These are phyloP conservation scores for Micoletzkya japonica DNA, from an alignment of 2,888 invertebrate species.

Conservation along the genomic window DNA sequence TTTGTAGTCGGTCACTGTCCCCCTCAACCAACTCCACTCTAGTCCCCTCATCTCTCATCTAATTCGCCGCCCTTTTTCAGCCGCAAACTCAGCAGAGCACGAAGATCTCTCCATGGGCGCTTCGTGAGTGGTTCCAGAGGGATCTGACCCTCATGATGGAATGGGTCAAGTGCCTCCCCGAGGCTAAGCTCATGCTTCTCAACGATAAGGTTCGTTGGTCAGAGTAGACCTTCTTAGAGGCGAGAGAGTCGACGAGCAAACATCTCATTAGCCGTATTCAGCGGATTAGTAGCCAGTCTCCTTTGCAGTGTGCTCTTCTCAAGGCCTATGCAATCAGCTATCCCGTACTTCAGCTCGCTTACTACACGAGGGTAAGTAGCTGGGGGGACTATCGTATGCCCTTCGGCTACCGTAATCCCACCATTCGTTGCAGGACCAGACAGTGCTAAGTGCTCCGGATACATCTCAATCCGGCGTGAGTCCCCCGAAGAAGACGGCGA, in stretches of 20 bases:
- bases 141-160: conserved; percentile 52
- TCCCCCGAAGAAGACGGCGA: no score
- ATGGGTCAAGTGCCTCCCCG: conserved; percentile 49
- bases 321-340: conserved; percentile 47
- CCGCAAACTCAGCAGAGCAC: not conserved
- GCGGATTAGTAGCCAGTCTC: not conserved
- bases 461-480: no score
- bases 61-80: not conserved
- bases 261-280: not conserved
- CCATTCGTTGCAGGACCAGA: no score
- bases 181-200: conserved; percentile 37
- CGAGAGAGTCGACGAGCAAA: not conserved
- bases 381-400: no score
- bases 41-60: no score
- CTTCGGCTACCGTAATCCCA: no score
- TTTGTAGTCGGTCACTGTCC: no score
- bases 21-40: no score
- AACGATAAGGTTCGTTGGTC: conserved; percentile 43
- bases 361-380: conserved; percentile 36
- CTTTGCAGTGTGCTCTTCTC: conserved; percentile 48
- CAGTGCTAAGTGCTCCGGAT: no score
- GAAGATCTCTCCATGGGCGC: conserved; percentile 31
- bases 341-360: conserved; percentile 47
- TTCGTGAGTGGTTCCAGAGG: conserved; percentile 49
- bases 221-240: not conserved